A percentile compares a stretch with the other conserved stretches of the same genome.
Conservation (phyloP, 2,113 vertebrate genomes). For the Dasyornis broadbenti region DNA sequence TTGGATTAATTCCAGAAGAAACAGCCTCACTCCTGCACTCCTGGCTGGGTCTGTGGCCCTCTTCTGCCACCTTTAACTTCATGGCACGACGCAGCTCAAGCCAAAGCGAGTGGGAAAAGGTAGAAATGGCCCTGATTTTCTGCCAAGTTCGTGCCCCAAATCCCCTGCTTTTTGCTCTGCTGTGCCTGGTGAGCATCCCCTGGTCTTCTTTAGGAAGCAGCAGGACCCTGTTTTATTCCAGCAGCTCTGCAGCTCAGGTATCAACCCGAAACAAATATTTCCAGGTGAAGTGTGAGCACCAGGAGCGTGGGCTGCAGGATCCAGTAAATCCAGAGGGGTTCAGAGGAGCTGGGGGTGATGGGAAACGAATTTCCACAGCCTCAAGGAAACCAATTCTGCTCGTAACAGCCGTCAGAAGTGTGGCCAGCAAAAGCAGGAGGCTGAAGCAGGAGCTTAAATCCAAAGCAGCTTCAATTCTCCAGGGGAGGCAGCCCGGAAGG, state of each 20-base stretch:
- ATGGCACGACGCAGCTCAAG: neutral
- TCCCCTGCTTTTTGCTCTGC: neutral
- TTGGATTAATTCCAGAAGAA: neutral
- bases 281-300: neutral
- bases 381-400: accelerated
- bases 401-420: neutral
- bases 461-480: neutral
- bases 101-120: too few relatives aligned
- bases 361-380: neutral
- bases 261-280: neutral
- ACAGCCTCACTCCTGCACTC: neutral
- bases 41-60: neutral
- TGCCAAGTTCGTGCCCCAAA: neutral
- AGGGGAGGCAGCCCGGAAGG: neutral
- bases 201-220: accelerated
- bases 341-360: neutral
- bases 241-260: neutral
- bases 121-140: accelerated
- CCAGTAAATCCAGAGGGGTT: neutral
- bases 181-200: too few relatives aligned
- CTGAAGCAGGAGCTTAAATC: neutral
- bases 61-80: accelerated
- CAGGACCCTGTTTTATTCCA: neutral
- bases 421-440: neutral
- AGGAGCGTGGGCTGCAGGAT: neutral